Evolutionary conservation across 2,888 invertebrate genomes (phyloP).

Genomic region (Sarcophaga variegata): DNA sequence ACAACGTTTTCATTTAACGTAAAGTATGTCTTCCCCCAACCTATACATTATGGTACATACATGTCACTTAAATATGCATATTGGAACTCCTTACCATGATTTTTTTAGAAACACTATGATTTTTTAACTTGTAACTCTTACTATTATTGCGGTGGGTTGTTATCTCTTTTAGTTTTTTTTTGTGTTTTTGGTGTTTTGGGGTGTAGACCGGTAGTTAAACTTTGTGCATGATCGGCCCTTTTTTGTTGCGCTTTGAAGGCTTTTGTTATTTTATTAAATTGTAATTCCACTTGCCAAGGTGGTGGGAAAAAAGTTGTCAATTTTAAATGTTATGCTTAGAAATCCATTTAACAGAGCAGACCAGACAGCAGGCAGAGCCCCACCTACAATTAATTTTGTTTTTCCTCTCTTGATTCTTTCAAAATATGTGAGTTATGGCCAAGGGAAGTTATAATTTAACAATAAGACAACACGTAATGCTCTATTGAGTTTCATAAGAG

Average conservation of each 20-base stretch:
- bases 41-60: conserved; percentile 32
- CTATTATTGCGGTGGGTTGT: neutral
- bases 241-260: conserved; percentile 48
- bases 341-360: conserved; percentile 29
- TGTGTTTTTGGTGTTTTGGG: conserved; percentile 41
- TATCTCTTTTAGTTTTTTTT: conserved; percentile 3
- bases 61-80: conserved; percentile 45
- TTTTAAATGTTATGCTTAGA: conserved; percentile 31
- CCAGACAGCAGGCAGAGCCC: conserved; percentile 34
- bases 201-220: conserved; percentile 55
- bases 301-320: conserved; percentile 56
- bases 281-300: conserved; percentile 47
- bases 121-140: neutral
- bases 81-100: neutral
- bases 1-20: conserved; percentile 12
- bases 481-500: conserved; percentile 9
- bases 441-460: conserved; percentile 66
- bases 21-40: neutral
- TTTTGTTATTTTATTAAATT: neutral
- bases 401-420: conserved; percentile 19
- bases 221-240: conserved; percentile 60
- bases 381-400: conserved; percentile 42
- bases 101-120: too few relatives aligned
- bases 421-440: conserved; percentile 69
- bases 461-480: conserved; percentile 22